These are phyloP conservation scores for Dorcus hopei DNA, from an alignment of 2,888 invertebrate species.

Conservation along the genomic window DNA sequence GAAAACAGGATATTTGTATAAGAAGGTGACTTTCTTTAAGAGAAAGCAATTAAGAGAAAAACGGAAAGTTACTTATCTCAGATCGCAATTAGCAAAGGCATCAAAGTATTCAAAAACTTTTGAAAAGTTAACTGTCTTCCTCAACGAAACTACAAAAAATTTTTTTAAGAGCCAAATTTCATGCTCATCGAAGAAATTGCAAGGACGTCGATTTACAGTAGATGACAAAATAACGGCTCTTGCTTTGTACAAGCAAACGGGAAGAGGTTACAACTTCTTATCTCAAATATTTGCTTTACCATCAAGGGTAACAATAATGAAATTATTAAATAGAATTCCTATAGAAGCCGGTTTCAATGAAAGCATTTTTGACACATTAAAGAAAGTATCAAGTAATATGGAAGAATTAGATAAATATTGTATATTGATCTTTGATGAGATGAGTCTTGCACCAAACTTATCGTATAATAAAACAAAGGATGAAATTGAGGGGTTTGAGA, in stretches of 20 bases:
- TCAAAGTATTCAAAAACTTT: too few species aligned
- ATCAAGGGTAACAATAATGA: neutral
- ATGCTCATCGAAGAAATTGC: too few species aligned
- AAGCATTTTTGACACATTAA: neutral
- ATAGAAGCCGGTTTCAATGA: neutral
- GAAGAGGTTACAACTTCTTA: neutral
- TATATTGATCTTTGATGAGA: slow-evolving; percentile 3
- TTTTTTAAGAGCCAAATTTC: too few species aligned
- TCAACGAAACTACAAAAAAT: too few species aligned
- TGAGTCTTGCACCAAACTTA: neutral
- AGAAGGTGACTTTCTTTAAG: too few species aligned
- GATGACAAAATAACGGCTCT: neutral
- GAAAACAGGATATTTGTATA: too few species aligned
- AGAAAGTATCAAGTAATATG: neutral
- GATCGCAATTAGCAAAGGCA: too few species aligned
- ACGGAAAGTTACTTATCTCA: too few species aligned
- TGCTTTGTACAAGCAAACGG: neutral
- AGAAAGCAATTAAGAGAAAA: too few species aligned
- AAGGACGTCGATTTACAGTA: neutral
- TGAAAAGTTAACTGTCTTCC: too few species aligned
- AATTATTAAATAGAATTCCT: neutral
- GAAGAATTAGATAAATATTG: neutral
- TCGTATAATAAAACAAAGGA: neutral
- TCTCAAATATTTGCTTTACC: neutral
- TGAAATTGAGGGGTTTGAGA: neutral